Conservation (phyloP, 2,113 vertebrate species). For the Aptenodytes forsteri region DNA sequence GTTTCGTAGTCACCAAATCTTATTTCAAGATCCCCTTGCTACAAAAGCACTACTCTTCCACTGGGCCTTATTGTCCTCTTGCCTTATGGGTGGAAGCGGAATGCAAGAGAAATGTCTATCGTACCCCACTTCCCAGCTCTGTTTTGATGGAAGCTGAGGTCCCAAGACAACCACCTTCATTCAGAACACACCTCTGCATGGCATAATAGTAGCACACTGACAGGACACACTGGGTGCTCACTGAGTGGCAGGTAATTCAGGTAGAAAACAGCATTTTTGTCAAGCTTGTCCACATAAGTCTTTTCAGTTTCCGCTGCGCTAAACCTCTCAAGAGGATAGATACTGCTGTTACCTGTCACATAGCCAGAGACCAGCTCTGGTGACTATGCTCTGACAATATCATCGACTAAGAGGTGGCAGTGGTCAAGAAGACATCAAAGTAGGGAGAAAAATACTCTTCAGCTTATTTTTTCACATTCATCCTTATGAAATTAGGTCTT, state of each 20-base stretch:
- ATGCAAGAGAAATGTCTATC: not conserved
- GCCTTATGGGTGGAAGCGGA: not conserved
- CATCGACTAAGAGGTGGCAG: not conserved
- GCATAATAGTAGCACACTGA: not conserved
- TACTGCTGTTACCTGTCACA: not conserved
- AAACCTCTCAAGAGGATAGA: not conserved
- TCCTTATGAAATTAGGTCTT: not conserved
- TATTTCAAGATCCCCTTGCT: not conserved
- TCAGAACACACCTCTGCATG: not conserved
- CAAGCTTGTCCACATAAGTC: not conserved
- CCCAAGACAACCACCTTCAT: not conserved
- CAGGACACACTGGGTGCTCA: not conserved
- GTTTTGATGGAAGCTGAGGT: not conserved
- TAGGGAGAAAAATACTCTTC: not conserved
- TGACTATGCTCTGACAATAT: not conserved
- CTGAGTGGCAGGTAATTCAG: not conserved
- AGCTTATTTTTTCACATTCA: not conserved
- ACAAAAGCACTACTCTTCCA: not conserved
- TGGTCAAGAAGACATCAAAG: not conserved
- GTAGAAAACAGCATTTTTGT: slow-evolving; percentile 43
- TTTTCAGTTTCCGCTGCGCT: not conserved
- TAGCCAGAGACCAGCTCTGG: not conserved
- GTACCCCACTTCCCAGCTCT: not conserved
- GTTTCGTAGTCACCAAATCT: not conserved
- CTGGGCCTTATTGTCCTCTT: not conserved